Conservation (phyloP, 2,888 invertebrate genomes). For the Urechis unicinctus region DNA sequence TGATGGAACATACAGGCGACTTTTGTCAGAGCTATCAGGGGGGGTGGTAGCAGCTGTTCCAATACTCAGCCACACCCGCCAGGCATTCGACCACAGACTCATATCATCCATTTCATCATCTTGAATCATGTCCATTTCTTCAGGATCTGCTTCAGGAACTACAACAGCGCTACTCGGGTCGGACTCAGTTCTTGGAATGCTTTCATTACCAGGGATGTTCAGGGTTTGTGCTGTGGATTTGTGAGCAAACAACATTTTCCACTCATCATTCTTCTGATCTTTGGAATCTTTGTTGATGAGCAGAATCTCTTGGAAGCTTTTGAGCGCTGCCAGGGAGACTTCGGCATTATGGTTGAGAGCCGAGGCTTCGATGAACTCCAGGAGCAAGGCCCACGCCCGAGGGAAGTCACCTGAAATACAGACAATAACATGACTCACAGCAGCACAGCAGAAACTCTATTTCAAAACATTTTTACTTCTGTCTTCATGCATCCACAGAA, state of each 20-base stretch:
- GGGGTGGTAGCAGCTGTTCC: constrained; percentile 70
- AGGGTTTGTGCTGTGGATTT: constrained; percentile 15
- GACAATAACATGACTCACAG: too few species aligned
- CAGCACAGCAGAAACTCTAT: not conserved
- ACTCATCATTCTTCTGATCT: constrained; percentile 12
- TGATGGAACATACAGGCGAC: constrained; percentile 72
- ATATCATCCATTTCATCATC: constrained; percentile 25
- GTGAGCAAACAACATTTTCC: constrained; percentile 8
- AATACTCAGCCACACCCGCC: constrained; percentile 70
- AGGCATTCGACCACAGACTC: constrained; percentile 46
- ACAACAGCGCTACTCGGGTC: constrained; percentile 34
- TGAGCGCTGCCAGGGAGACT: constrained; percentile 83
- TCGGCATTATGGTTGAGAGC: constrained; percentile 89
- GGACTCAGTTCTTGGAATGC: not conserved
- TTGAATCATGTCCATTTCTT: not conserved
- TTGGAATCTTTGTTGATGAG: constrained; percentile 33
- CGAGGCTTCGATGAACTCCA: constrained; percentile 71
- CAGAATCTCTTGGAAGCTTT: constrained; percentile 93
- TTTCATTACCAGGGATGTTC: too few species aligned
- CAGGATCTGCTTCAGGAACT: constrained; percentile 25
- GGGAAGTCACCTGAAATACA: constrained; percentile 76
- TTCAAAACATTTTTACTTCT: too few species aligned
- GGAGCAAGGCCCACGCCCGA: constrained; percentile 83
- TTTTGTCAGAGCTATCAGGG: constrained; percentile 42
- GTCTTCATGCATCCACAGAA: too few species aligned